Conservation (phyloP, 2,888 invertebrate genomes). For the Mongoloraphidia duomilia region DNA sequence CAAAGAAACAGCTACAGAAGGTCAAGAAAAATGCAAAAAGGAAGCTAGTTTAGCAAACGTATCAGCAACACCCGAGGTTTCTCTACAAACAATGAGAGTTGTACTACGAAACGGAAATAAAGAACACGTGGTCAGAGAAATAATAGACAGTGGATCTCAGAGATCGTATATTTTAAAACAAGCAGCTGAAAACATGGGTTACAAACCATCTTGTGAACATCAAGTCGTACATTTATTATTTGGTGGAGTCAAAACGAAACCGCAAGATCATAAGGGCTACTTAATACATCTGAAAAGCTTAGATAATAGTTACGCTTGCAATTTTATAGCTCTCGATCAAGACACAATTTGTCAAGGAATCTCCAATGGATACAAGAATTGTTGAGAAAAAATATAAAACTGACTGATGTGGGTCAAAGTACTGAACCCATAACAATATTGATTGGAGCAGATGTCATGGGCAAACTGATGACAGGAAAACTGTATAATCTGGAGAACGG, state of each 20-base stretch:
- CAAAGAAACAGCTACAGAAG: too few relatives aligned
- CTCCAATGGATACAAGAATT: conserved; percentile 2
- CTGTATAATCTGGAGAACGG: conserved; percentile 4
- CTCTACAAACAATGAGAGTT: conserved; percentile 5
- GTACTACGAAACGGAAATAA: conserved; percentile 1
- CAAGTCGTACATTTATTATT: not conserved
- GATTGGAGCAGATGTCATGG: conserved; percentile 10
- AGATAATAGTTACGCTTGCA: not conserved
- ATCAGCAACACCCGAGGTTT: not conserved
- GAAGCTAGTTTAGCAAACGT: too few relatives aligned
- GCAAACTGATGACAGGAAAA: conserved; percentile 11
- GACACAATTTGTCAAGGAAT: not conserved
- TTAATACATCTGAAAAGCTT: too few relatives aligned
- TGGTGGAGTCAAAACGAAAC: too few relatives aligned
- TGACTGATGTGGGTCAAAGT: not conserved
- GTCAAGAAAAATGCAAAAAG: too few relatives aligned
- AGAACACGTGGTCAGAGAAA: conserved; percentile 3
- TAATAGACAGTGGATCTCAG: conserved; percentile 9
- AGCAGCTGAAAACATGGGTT: conserved; percentile 6
- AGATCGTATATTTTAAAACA: conserved; percentile 8
- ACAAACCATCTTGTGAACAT: not conserved
- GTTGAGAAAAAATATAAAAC: not conserved
- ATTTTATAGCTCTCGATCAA: conserved; percentile 2
- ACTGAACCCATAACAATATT: conserved; percentile 8
- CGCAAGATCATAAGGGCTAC: too few relatives aligned